Conservation (phyloP, 2,888 invertebrate species). For the Drosophila anomelani region DNA sequence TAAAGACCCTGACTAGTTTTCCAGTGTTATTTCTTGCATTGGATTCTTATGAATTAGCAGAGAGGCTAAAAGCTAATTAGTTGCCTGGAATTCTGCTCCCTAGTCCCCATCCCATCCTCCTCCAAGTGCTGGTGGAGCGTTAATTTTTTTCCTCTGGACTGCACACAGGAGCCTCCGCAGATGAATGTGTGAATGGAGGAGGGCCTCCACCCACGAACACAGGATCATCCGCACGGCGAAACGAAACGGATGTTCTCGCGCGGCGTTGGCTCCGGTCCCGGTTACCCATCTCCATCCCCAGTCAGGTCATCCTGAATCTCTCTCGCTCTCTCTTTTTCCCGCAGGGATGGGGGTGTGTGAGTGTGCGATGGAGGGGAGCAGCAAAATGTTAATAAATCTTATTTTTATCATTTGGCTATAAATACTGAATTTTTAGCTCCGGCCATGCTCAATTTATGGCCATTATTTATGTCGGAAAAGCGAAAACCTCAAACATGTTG, state of each 20-base stretch:
- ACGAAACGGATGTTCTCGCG: constrained; percentile 71
- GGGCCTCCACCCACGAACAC: constrained; percentile 17
- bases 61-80: constrained; percentile 78
- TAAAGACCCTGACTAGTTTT: not conserved
- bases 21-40: constrained; percentile 19
- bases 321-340: constrained; percentile 14
- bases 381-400: constrained; percentile 85
- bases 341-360: constrained; percentile 48
- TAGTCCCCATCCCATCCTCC: constrained; percentile 24
- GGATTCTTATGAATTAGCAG: constrained; percentile 72
- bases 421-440: constrained; percentile 85
- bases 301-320: constrained; percentile 32
- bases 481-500: constrained; percentile 82
- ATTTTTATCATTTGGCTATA: constrained; percentile 85
- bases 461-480: constrained; percentile 85
- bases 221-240: constrained; percentile 71
- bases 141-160: constrained; percentile 45
- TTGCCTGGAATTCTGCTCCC: constrained; percentile 50
- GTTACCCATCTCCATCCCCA: constrained; percentile 31
- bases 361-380: constrained; percentile 58
- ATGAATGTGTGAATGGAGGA: constrained; percentile 17
- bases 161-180: constrained; percentile 42
- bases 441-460: constrained; percentile 85
- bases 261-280: constrained; percentile 59
- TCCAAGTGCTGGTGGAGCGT: constrained; percentile 39